Conservation (phyloP, 2,113 vertebrate genomes). For the Onychostruthus taczanowskii region DNA sequence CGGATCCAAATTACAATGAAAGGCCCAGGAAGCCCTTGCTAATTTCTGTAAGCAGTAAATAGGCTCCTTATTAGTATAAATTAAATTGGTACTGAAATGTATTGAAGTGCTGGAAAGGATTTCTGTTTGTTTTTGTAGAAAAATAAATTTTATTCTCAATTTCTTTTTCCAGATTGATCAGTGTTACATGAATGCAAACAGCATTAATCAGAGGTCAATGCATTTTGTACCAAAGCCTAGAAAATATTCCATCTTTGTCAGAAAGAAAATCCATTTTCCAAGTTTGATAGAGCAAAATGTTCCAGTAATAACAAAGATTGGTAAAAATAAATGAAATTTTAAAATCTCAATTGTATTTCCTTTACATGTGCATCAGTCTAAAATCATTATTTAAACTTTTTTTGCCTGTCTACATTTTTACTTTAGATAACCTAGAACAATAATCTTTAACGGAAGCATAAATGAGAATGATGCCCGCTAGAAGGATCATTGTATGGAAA, state of each 20-base stretch:
- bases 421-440: background rate
- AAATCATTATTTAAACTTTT: background rate
- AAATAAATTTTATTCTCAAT: background rate
- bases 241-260: background rate
- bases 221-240: background rate
- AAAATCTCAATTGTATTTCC: background rate
- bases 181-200: background rate
- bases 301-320: background rate
- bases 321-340: background rate
- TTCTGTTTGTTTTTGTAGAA: background rate
- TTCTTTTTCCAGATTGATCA: background rate
- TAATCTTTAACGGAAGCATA: background rate
- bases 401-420: background rate
- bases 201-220: background rate
- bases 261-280: background rate
- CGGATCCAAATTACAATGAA: conserved; percentile 1
- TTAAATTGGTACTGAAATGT: background rate
- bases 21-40: background rate
- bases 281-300: background rate
- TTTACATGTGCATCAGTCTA: background rate
- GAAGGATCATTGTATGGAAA: background rate
- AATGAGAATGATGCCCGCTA: background rate
- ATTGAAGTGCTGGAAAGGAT: background rate
- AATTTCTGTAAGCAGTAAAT: conserved; percentile 10
- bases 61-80: background rate